These are phyloP conservation scores for Melinaea marsaeus DNA, from an alignment of 2,888 invertebrate genomes.

Conservation along the genomic window DNA sequence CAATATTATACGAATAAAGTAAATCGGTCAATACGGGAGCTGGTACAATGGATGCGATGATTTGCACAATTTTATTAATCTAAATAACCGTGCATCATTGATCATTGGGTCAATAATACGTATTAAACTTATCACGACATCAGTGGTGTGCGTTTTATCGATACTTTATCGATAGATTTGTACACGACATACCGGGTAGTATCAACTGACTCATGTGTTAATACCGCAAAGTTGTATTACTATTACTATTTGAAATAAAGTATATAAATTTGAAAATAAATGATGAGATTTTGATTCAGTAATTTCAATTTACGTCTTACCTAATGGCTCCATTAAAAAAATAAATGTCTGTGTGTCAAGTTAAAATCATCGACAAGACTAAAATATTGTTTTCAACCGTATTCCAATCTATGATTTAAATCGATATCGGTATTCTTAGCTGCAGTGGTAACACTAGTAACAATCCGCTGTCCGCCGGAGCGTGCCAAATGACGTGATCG, in stretches of 20 bases:
- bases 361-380: too few relatives aligned
- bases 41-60: slow-evolving; percentile 62
- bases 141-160: slow-evolving; percentile 43
- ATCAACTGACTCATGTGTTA: too few relatives aligned
- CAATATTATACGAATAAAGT: slow-evolving; percentile 41
- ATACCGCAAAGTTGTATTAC: too few relatives aligned
- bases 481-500: slow-evolving; percentile 69
- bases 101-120: slow-evolving; percentile 70
- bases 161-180: slow-evolving; percentile 25
- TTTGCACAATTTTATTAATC: slow-evolving; percentile 76
- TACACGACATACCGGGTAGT: too few relatives aligned
- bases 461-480: slow-evolving; percentile 61
- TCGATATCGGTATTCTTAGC: slow-evolving; percentile 25
- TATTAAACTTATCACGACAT: slow-evolving; percentile 56
- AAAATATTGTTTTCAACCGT: too few relatives aligned
- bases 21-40: slow-evolving; percentile 59
- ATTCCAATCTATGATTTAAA: slow-evolving; percentile 21
- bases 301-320: too few relatives aligned
- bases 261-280: too few relatives aligned
- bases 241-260: too few relatives aligned
- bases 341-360: too few relatives aligned
- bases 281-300: too few relatives aligned
- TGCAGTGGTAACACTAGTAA: slow-evolving; percentile 48
- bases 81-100: slow-evolving; percentile 72
- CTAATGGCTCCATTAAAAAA: too few relatives aligned